These are phyloP conservation scores for Heliornis fulica DNA, from an alignment of 2,113 vertebrate genomes.

Conservation along the genomic window DNA sequence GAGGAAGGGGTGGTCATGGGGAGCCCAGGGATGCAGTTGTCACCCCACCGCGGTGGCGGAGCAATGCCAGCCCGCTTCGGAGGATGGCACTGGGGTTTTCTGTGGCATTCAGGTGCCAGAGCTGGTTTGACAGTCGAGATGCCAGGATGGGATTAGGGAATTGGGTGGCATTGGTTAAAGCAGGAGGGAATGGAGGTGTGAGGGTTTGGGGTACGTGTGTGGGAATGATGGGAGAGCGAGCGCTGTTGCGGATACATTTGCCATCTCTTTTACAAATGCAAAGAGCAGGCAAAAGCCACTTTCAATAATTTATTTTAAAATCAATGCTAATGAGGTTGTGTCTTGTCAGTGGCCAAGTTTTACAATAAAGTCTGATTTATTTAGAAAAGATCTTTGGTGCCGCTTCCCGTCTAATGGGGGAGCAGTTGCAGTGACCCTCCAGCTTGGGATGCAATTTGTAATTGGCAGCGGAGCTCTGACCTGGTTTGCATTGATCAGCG, in stretches of 20 bases:
- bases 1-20: accelerated
- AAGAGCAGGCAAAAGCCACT: slow-evolving; percentile 74
- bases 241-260: slow-evolving; percentile 37
- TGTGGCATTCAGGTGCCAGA: accelerated
- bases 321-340: slow-evolving; percentile 81
- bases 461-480: slow-evolving; percentile 70
- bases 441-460: slow-evolving; percentile 73
- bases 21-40: background rate
- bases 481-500: slow-evolving; percentile 80
- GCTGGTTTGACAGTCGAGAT: background rate
- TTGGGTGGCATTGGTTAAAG: background rate
- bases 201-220: background rate
- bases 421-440: slow-evolving; percentile 66
- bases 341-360: slow-evolving; percentile 71
- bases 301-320: slow-evolving; percentile 83
- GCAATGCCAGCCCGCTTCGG: accelerated
- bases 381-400: slow-evolving; percentile 78
- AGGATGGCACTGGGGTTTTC: background rate
- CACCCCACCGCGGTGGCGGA: background rate
- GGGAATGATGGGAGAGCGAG: background rate
- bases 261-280: slow-evolving; percentile 74
- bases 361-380: slow-evolving; percentile 82
- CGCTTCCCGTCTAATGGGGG: slow-evolving; percentile 67
- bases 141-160: background rate
- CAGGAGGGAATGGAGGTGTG: slow-evolving; percentile 30